Conservation (phyloP, 2,113 vertebrate species). For the Pachypanchax playfairii region DNA sequence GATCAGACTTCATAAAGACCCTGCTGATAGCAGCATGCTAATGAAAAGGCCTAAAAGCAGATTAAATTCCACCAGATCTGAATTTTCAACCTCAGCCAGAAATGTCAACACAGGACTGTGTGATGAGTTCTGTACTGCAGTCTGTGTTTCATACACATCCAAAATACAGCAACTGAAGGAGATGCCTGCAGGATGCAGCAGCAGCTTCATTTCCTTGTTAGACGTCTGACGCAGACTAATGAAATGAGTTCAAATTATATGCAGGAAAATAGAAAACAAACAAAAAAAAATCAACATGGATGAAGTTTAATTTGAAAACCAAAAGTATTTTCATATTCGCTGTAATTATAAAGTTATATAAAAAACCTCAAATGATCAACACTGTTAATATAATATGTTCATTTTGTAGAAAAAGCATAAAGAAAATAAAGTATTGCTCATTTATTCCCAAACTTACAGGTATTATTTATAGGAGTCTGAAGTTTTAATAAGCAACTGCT, state of each 20-base stretch:
- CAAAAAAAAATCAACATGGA: too few relatives aligned
- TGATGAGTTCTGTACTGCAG: not conserved
- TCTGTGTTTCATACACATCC: not conserved
- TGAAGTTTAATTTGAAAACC: too few relatives aligned
- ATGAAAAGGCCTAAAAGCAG: not conserved
- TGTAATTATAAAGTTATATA: too few relatives aligned
- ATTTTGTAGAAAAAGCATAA: too few relatives aligned
- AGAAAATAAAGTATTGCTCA: not conserved
- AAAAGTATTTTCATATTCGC: too few relatives aligned
- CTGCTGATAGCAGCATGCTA: slow-evolving; percentile 3
- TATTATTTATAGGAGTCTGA: not conserved
- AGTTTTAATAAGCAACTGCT: too few relatives aligned
- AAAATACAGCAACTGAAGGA: not conserved
- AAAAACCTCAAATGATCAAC: too few relatives aligned
- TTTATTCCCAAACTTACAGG: not conserved
- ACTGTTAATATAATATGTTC: too few relatives aligned
- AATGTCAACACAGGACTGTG: not conserved
- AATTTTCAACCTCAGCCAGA: not conserved
- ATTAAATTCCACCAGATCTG: not conserved
- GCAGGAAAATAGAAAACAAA: too few relatives aligned
- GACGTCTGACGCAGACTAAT: not conserved
- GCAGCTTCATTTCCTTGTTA: not conserved
- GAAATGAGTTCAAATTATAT: not conserved
- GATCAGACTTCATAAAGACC: slow-evolving; percentile 8
- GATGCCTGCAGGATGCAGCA: not conserved